Conservation (phyloP, 2,888 invertebrate genomes). For the Rotaria sp. region DNA sequence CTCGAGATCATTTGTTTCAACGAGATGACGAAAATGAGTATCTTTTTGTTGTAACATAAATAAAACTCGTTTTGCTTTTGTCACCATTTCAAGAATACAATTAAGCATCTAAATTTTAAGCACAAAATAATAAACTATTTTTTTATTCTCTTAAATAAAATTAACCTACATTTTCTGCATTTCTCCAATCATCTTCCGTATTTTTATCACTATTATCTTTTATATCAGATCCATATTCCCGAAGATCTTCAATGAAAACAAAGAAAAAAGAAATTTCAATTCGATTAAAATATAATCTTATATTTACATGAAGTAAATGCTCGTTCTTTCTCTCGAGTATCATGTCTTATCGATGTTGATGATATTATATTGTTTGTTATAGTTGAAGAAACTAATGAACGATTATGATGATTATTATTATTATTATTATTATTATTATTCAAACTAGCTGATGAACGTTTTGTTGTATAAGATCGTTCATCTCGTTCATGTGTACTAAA, state of each 20-base stretch:
- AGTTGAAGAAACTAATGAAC: not conserved
- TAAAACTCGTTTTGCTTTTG: conserved; percentile 83
- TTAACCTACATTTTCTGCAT: conserved; percentile 54
- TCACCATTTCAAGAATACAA: conserved; percentile 89
- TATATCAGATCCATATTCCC: conserved; percentile 42
- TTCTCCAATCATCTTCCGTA: conserved; percentile 84
- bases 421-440: no score
- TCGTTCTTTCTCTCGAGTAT: not conserved
- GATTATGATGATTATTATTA: not conserved
- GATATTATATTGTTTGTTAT: not conserved
- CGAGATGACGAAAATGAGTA: not conserved
- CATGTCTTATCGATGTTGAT: not conserved
- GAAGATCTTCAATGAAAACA: not conserved
- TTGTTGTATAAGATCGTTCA: not conserved
- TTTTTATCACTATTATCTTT: conserved; percentile 45
- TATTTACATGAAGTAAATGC: not conserved
- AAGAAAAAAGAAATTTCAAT: conserved; percentile 10
- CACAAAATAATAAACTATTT: not conserved
- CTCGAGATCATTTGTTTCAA: conserved; percentile 12
- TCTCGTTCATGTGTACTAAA: not conserved
- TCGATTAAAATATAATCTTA: not conserved
- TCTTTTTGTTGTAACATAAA: conserved; percentile 53
- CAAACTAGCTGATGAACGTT: not conserved
- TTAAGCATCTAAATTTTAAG: conserved; percentile 68
- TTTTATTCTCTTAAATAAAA: not conserved